Base-by-base conservation (phyloP, 92 coral and sea anemone species). In the Parazoanthus darwini region DNA sequence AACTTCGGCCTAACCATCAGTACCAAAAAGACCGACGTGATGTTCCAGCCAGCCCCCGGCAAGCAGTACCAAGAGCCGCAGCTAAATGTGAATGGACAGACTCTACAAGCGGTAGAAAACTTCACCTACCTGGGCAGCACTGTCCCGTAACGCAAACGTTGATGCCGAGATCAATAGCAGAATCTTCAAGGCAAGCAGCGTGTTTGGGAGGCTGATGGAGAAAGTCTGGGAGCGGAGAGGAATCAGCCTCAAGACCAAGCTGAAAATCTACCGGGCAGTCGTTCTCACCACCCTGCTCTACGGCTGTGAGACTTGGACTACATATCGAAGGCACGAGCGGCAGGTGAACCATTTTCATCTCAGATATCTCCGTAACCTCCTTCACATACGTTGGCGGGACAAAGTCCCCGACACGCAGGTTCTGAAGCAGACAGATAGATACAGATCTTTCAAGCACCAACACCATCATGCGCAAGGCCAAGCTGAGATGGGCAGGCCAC, bases 401-500 rank as follows among this genome's bases (percentile, higher is more conserved):
- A 82, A 82, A 70, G 48, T 82, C 82, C 88, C 84, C 37, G 71
- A 89, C 82, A 54, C 38, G 39, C 85, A 87, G 59, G 85, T 87
- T 48, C 75, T 87, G 33, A 33, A 9, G 6, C 85, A 76, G 26
- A 77, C 90, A 13, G 75, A 51, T 11, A n/a, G n/a, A n/a, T n/a
- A n/a, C n/a, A n/a, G n/a, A n/a, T n/a, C 15, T 88, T 39, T 20
- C 80, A 39, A 66, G 88, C 80, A 37, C 48, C 80, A 71, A 1
- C 63, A 38, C 80, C 88, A 71, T 85, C 88, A 43, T 85, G 67
- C 81, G 80, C 67, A 72, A 85, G 58, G 80, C 88, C 67, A 81
- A 72, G 68, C 43, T 85, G 68, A 71, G 82, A 51, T 86, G 89
- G 89, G 72, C 89, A 74, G 82, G 82, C 66, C 89, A 86, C 82